These are phyloP conservation scores for Ptiloglossa arizonensis DNA, from an alignment of 1,140 invertebrate genomes.

Conservation along the genomic window DNA sequence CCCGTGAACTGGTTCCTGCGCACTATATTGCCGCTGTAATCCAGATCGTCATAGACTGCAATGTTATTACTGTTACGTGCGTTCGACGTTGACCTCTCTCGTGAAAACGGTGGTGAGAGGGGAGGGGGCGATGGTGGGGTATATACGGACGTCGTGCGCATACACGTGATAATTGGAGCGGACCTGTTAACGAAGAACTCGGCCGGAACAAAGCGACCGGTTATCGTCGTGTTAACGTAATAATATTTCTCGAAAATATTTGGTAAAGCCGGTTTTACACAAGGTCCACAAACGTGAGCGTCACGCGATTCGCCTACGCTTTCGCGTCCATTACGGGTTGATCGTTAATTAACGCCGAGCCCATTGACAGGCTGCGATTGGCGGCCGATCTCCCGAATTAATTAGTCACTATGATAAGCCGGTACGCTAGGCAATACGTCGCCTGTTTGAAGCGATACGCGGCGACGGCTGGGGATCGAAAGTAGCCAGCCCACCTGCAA, in stretches of 20 bases:
- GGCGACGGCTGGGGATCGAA: background rate
- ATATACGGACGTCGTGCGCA: too few relatives aligned
- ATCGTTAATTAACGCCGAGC: slow-evolving; percentile 55
- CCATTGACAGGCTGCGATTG: slow-evolving; percentile 41
- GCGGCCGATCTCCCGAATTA: slow-evolving; percentile 39
- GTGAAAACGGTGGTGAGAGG: background rate
- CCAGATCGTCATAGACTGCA: slow-evolving; percentile 13
- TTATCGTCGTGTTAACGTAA: slow-evolving; percentile 3
- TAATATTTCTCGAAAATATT: slow-evolving; percentile 23
- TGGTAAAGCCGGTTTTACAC: background rate
- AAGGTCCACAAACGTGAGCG: background rate
- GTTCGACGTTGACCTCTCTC: slow-evolving; percentile 13
- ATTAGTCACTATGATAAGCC: slow-evolving; percentile 31
- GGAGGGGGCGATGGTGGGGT: background rate
- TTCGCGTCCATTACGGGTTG: slow-evolving; percentile 34
- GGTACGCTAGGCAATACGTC: background rate
- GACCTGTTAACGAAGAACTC: slow-evolving; percentile 25
- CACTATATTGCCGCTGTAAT: background rate
- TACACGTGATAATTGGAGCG: slow-evolving; percentile 20
- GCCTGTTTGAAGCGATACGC: background rate
- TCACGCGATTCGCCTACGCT: background rate
- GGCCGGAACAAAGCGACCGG: slow-evolving; percentile 3
- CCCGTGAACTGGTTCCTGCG: background rate
- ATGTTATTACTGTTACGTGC: slow-evolving; percentile 42
- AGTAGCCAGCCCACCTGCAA: background rate